These are phyloP conservation scores for Opisthocomus hoazin DNA, from an alignment of 2,113 vertebrate species.

Conservation along the genomic window DNA sequence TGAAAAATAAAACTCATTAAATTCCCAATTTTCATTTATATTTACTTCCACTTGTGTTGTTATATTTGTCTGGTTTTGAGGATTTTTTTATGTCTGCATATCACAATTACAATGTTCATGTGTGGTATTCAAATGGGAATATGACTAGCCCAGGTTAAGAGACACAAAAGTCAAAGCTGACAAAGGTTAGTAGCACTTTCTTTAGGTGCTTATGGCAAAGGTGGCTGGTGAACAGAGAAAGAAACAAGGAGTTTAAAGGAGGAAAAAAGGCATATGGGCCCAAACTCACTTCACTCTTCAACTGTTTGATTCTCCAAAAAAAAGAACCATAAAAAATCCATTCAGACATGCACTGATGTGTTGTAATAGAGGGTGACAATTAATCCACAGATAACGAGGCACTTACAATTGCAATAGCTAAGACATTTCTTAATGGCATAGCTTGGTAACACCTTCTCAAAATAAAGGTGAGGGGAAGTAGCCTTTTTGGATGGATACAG, in stretches of 20 bases:
- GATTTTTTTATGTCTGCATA: not conserved
- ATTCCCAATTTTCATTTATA: not conserved
- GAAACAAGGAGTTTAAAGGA: not conserved
- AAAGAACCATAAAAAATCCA: not conserved
- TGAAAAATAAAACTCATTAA: not conserved
- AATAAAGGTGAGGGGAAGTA: rapidly evolving
- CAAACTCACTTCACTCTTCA: not conserved
- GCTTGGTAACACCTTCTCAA: not conserved
- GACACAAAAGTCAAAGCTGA: not conserved
- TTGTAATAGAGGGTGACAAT: not conserved
- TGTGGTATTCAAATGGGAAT: not conserved
- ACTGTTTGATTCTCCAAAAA: not conserved
- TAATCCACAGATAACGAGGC: not conserved
- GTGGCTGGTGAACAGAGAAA: not conserved
- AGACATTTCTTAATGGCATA: not conserved
- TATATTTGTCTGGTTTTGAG: not conserved
- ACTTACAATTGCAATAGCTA: not conserved
- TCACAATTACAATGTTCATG: not conserved
- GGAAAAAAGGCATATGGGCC: not conserved
- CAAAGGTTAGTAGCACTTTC: not conserved
- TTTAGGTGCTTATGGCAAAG: not conserved
- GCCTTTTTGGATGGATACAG: not conserved
- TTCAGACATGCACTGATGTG: not conserved
- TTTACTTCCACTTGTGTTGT: not conserved
- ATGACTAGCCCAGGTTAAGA: not conserved